phyloP scores from a whole-genome alignment of 2,888 invertebrate genomes.

The Dusona sp. region DNA sequence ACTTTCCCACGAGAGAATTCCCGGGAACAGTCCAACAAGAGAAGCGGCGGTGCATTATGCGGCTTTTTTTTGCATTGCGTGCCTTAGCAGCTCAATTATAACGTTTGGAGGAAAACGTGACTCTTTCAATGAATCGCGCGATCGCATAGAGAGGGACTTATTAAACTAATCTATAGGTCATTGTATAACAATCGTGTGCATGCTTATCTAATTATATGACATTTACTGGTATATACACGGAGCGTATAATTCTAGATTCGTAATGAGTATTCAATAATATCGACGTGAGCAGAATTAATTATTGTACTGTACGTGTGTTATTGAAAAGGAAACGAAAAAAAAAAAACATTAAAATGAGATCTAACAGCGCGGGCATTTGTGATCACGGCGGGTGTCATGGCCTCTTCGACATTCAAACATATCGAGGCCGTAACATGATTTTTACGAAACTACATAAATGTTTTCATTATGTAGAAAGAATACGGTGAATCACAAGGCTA shows the following conservation, averaged over 20 bases:
- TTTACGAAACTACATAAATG: conserved; percentile 13
- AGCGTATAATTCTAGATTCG: background rate
- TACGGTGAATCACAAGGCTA: conserved; percentile 2
- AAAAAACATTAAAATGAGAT: conserved; percentile 15
- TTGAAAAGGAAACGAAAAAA: conserved; percentile 2
- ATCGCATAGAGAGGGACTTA: background rate
- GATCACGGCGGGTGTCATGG: conserved; percentile 1
- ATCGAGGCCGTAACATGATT: conserved; percentile 15
- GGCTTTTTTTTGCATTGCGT: conserved; percentile 39
- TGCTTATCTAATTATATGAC: conserved; percentile 21
- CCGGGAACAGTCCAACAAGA: background rate
- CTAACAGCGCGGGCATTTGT: background rate
- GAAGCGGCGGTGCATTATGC: conserved; percentile 27
- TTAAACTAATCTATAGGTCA: conserved; percentile 31
- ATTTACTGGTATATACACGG: background rate
- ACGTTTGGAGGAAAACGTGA: conserved; percentile 5
- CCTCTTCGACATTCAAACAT: conserved; percentile 20
- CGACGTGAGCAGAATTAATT: background rate
- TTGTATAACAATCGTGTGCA: conserved; percentile 22
- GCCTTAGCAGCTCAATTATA: conserved; percentile 43
- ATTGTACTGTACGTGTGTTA: background rate
- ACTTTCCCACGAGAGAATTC: conserved; percentile 60
- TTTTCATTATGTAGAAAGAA: background rate
- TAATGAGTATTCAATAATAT: background rate
- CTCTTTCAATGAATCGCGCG: conserved; percentile 4